These are phyloP conservation scores for Propsilocerus akamusi DNA, from an alignment of 1,140 invertebrate species.

Conservation along the genomic window DNA sequence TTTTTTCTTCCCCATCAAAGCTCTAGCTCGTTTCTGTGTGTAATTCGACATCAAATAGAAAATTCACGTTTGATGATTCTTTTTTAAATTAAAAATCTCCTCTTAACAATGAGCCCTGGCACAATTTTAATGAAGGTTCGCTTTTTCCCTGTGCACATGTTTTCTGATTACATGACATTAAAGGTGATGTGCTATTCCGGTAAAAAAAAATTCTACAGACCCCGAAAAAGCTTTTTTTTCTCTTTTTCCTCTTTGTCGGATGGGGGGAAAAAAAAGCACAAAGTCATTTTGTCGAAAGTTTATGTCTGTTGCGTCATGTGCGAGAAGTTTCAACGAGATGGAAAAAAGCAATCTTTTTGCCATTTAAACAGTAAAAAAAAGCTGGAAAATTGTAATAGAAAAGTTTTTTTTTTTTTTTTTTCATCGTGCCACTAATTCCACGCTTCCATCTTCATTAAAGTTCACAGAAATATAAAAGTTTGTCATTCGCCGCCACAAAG, in stretches of 20 bases:
- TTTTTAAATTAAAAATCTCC: slow-evolving; percentile 2
- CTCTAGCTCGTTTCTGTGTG: neutral
- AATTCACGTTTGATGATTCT: slow-evolving; percentile 1
- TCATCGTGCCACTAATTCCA: neutral
- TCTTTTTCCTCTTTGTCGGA: neutral
- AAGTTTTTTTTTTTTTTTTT: neutral
- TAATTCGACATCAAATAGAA: neutral
- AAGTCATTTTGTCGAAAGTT: neutral
- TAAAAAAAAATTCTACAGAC: neutral
- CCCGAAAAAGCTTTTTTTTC: neutral
- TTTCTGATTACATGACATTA: neutral
- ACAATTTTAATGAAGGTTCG: neutral
- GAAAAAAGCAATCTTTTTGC: neutral
- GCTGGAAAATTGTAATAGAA: neutral
- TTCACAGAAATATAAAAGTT: neutral
- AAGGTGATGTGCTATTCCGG: slow-evolving; percentile 1
- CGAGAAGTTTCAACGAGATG: neutral
- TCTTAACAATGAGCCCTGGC: neutral
- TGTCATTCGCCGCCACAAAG: neutral
- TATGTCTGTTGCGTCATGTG: neutral
- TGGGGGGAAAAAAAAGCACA: neutral
- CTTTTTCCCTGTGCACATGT: neutral
- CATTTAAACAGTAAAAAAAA: neutral
- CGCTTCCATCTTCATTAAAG: neutral
- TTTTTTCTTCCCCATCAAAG: neutral